Percentiles rank a stretch among this genome's conserved stretches.
These are phyloP conservation scores for Hydropotes inermis DNA, from an alignment of 2,113 vertebrate genomes.

Conservation along the genomic window DNA sequence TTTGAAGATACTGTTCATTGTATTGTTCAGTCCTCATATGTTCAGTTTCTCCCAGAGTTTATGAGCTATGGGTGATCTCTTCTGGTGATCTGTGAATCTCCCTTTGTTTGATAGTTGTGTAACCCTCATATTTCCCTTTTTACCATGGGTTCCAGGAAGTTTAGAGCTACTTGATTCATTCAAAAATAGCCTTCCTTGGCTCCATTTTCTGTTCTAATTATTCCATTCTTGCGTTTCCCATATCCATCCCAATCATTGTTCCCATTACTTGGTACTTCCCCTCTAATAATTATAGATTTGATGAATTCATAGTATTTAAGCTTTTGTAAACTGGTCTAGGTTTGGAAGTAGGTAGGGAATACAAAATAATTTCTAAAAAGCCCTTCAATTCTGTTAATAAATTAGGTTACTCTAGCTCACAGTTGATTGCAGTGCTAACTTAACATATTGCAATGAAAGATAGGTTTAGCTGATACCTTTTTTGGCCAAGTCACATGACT, in stretches of 20 bases:
- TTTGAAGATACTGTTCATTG: not conserved
- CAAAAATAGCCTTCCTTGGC: not conserved
- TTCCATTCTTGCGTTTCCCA: not conserved
- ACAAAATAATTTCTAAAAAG: conserved; percentile 34
- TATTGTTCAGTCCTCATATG: not conserved
- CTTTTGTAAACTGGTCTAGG: conserved; percentile 33
- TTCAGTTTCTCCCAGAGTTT: conserved; percentile 34
- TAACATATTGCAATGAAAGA: conserved; percentile 17
- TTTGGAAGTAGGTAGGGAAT: not conserved
- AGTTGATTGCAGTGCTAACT: conserved; percentile 4
- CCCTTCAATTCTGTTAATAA: not conserved
- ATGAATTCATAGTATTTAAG: not conserved
- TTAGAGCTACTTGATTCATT: conserved; percentile 1
- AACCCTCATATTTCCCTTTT: not conserved
- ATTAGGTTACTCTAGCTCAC: not conserved
- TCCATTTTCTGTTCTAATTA: conserved; percentile 22
- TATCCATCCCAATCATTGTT: not conserved
- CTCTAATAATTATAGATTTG: not conserved
- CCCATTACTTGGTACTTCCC: not conserved
- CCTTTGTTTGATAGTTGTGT: not conserved
- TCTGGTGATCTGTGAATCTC: not conserved
- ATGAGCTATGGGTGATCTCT: not conserved
- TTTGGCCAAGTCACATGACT: not conserved
- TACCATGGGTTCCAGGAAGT: not conserved
- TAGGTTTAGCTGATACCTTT: not conserved